Evolutionary conservation across 1,140 invertebrate species (phyloP).

Genomic region (Leptopilina clavipes): DNA sequence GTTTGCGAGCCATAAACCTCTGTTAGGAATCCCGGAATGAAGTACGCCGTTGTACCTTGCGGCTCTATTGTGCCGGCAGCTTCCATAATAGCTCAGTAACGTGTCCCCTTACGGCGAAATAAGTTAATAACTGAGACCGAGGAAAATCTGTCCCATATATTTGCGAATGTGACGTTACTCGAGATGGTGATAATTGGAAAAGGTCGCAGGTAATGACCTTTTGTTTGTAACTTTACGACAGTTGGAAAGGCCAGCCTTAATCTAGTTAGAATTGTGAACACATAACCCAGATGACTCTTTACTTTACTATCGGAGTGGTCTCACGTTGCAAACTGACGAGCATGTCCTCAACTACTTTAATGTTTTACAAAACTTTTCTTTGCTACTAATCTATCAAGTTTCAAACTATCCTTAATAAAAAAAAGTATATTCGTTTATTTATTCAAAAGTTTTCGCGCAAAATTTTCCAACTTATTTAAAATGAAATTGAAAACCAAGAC

Average conservation of each 20-base stretch:
- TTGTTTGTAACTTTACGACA: slow-evolving; percentile 19
- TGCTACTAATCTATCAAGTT: background rate
- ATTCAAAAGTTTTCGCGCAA: no score
- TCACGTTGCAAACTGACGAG: slow-evolving; percentile 12
- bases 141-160: slow-evolving; percentile 19
- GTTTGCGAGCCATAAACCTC: slow-evolving; percentile 27
- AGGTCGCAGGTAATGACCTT: slow-evolving; percentile 18
- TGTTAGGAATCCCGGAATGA: slow-evolving; percentile 8
- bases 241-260: slow-evolving; percentile 5
- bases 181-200: slow-evolving; percentile 3
- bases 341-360: background rate
- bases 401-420: background rate
- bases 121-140: slow-evolving; percentile 13
- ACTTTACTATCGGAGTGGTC: background rate
- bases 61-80: background rate
- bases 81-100: slow-evolving; percentile 22
- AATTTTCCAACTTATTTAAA: no score
- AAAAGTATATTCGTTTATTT: background rate
- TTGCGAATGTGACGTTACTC: background rate
- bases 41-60: background rate
- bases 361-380: background rate
- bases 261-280: slow-evolving; percentile 19
- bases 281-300: slow-evolving; percentile 5
- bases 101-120: background rate
- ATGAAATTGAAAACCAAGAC: no score